Conservation (phyloP, 2,113 vertebrate genomes). For the Columba janthina region DNA sequence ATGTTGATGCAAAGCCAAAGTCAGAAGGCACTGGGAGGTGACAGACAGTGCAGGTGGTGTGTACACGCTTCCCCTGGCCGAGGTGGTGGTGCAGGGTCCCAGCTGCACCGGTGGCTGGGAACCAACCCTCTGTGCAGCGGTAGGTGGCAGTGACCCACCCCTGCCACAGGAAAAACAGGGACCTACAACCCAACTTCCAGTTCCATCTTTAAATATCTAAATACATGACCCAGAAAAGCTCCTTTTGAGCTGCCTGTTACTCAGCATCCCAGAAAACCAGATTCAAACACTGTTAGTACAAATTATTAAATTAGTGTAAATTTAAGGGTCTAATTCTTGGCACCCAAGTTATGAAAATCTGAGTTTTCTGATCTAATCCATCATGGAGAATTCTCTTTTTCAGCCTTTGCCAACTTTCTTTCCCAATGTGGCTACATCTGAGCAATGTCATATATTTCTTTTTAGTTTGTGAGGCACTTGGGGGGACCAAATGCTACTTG, state of each 20-base stretch:
- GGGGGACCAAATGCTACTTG: neutral
- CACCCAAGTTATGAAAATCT: neutral
- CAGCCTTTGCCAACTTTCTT: neutral
- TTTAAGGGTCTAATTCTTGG: neutral
- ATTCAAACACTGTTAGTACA: neutral
- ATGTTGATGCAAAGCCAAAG: neutral
- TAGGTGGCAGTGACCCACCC: neutral
- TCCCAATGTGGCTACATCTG: neutral
- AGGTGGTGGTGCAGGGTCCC: neutral
- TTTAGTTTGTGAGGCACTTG: neutral
- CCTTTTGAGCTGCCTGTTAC: neutral
- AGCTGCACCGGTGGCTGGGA: neutral
- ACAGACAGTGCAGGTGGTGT: fast-evolving
- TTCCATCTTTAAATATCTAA: neutral
- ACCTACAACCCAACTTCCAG: neutral
- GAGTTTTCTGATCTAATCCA: neutral
- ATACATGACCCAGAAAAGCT: neutral
- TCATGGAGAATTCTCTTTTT: neutral
- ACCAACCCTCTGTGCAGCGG: neutral
- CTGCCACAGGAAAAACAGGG: fast-evolving
- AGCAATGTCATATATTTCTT: neutral
- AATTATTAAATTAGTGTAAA: neutral
- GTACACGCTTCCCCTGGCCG: neutral
- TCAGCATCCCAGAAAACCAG: neutral
- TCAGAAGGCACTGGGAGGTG: neutral